Evolutionary conservation across 2,888 invertebrate genomes (phyloP).

Genomic region (Acrobasis repandana): DNA sequence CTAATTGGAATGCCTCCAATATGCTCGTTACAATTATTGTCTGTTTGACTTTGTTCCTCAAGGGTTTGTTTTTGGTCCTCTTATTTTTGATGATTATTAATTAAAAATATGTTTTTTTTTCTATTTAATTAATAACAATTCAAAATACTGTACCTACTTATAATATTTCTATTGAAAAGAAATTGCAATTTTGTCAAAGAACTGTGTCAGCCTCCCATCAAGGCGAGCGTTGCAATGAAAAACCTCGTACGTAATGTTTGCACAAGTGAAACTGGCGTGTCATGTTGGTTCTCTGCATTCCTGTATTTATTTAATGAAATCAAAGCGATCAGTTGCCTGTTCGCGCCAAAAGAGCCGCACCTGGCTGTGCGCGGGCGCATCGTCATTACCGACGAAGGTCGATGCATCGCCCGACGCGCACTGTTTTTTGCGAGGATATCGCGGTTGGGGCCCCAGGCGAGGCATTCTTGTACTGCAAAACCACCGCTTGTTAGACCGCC

Average conservation of each 20-base stretch:
- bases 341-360: conserved; percentile 42
- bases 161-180: neutral
- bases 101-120: neutral
- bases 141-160: no score
- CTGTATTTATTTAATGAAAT: conserved; percentile 15
- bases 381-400: conserved; percentile 59
- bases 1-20: neutral
- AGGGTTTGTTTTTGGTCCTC: neutral
- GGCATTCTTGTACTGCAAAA: conserved; percentile 33
- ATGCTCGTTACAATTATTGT: neutral
- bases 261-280: conserved; percentile 6
- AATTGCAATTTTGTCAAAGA: neutral
- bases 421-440: conserved; percentile 51
- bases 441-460: conserved; percentile 36
- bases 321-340: conserved; percentile 16
- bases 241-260: neutral
- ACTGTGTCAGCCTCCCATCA: neutral
- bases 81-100: neutral
- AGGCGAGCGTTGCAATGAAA: neutral
- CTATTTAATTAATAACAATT: neutral
- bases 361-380: conserved; percentile 53
- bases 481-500: conserved; percentile 30
- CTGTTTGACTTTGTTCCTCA: neutral
- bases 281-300: conserved; percentile 10
- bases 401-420: conserved; percentile 60